Conservation (phyloP, 2,888 invertebrate genomes). For the Geophilus truncorum region DNA sequence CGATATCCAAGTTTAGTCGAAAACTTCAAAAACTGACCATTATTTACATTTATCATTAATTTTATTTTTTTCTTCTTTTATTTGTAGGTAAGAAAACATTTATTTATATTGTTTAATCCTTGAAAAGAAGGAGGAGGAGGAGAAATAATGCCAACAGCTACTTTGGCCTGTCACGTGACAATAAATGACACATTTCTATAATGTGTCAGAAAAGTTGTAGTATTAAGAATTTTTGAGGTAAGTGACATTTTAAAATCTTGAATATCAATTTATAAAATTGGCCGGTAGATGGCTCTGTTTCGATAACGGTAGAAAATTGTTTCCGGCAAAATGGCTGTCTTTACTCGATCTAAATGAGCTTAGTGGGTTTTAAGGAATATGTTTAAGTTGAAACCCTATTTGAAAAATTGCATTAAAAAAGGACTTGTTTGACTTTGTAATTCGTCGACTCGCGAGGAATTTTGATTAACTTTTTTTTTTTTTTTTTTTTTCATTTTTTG, state of each 20-base stretch:
- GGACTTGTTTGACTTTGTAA: not conserved
- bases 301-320: not conserved
- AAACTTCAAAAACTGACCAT: too few relatives aligned
- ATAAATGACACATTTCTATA: too few relatives aligned
- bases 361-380: not conserved
- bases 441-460: not conserved
- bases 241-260: not conserved
- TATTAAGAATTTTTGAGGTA: not conserved
- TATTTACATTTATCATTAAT: not conserved
- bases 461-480: not conserved
- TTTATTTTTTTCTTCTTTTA: not conserved
- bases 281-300: not conserved
- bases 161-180: too few relatives aligned
- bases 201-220: too few relatives aligned
- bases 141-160: too few relatives aligned
- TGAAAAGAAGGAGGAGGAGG: too few relatives aligned
- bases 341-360: not conserved
- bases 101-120: not conserved
- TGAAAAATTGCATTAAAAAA: not conserved
- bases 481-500: too few relatives aligned
- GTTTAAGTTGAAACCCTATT: not conserved
- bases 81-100: not conserved
- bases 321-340: not conserved
- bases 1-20: too few relatives aligned
- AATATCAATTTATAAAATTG: not conserved